Conservation (phyloP, 2,797 vertebrate species). For the Cercopithecus diana region DNA sequence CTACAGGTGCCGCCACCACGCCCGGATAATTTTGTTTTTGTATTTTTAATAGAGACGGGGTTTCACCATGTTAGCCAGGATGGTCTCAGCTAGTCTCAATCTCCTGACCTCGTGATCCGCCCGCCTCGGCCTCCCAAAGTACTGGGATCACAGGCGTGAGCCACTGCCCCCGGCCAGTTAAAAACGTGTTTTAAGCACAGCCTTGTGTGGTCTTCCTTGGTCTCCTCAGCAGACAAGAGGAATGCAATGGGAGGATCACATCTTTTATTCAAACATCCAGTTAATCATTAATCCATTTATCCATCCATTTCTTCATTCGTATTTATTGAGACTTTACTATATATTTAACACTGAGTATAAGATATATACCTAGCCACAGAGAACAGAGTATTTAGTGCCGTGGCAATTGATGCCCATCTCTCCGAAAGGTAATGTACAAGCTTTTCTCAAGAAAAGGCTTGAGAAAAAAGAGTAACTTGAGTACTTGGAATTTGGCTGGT, state of each 20-base stretch:
- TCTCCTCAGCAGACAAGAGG: background rate
- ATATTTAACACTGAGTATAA: background rate
- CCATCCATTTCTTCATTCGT: background rate
- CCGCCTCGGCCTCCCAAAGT: no score
- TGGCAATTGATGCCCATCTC: background rate
- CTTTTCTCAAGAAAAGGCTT: background rate
- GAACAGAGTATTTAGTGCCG: background rate
- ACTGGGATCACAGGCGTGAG: no score
- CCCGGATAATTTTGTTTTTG: no score
- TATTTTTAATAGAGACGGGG: no score
- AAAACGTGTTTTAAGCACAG: background rate
- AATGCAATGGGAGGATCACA: background rate
- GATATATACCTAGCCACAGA: background rate
- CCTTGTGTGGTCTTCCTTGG: background rate
- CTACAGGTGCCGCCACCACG: no score
- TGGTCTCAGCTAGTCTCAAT: no score
- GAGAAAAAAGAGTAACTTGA: background rate
- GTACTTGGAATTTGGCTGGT: no score
- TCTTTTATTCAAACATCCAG: background rate
- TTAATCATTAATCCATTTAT: background rate
- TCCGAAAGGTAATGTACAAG: background rate
- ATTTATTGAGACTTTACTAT: background rate
- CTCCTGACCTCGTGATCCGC: no score
- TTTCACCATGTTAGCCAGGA: no score
- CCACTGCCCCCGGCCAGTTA: no score